Conservation (phyloP, 2,797 vertebrate species). For the Triplophysa bombifrons region DNA sequence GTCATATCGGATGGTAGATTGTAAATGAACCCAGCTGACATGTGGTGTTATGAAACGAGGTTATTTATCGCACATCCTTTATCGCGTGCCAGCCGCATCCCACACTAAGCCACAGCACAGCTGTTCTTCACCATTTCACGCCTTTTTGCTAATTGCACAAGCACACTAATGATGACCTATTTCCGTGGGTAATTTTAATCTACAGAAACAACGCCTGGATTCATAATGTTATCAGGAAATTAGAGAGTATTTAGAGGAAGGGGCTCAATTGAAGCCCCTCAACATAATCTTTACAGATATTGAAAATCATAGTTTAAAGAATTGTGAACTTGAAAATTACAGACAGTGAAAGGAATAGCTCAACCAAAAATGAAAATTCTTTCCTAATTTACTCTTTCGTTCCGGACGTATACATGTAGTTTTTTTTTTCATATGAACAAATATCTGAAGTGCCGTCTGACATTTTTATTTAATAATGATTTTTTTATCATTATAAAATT, state of each 20-base stretch:
- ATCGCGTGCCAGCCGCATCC: slow-evolving; percentile 46
- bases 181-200: slow-evolving; percentile 61
- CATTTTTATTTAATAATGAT: too few species aligned
- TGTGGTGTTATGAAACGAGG: slow-evolving; percentile 57
- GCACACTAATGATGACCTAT: slow-evolving; percentile 57
- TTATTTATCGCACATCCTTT: slow-evolving; percentile 55
- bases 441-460: too few species aligned
- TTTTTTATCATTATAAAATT: too few species aligned
- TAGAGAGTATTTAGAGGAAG: slow-evolving; percentile 21
- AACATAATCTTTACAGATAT: slow-evolving; percentile 21
- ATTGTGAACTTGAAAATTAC: neutral
- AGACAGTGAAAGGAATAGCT: too few species aligned
- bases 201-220: slow-evolving; percentile 50
- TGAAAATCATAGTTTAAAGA: slow-evolving; percentile 2
- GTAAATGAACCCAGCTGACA: slow-evolving; percentile 47
- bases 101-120: slow-evolving; percentile 57
- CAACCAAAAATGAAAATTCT: too few species aligned
- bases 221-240: slow-evolving; percentile 39
- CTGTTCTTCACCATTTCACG: slow-evolving; percentile 61
- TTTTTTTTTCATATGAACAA: neutral
- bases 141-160: slow-evolving; percentile 61
- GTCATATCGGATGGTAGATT: slow-evolving; percentile 39
- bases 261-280: slow-evolving; percentile 34
- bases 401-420: neutral
- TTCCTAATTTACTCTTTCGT: too few species aligned